Percentiles rank a stretch among this genome's conserved stretches.
Conservation (phyloP, 1,140 invertebrate species). For the Pogonognathellus flavescens region DNA sequence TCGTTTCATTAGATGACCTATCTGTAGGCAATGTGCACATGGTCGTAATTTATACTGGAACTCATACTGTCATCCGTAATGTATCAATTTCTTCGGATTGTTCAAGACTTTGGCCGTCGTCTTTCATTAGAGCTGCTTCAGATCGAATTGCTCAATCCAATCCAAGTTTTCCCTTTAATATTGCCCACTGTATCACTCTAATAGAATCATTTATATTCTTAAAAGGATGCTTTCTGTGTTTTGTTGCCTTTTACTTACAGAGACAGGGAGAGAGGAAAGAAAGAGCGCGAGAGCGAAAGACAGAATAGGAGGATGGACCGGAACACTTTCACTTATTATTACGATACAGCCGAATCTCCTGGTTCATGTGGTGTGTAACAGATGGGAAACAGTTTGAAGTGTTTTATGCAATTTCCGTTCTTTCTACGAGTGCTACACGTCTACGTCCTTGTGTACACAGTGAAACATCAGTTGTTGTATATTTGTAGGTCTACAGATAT, state of each 20-base stretch:
- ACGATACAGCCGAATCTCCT: slow-evolving; percentile 12
- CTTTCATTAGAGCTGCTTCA: slow-evolving; percentile 27
- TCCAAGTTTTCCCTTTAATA: background rate
- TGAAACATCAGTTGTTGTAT: background rate
- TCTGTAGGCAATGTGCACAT: slow-evolving; percentile 1
- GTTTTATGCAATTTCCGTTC: slow-evolving; percentile 38
- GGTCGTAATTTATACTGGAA: slow-evolving; percentile 26
- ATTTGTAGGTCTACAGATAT: background rate
- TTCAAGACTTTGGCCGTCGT: background rate
- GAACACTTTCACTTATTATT: slow-evolving; percentile 46
- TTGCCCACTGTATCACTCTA: background rate
- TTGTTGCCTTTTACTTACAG: slow-evolving; percentile 23
- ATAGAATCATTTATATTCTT: slow-evolving; percentile 49
- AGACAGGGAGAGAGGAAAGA: background rate
- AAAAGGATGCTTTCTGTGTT: slow-evolving; percentile 47
- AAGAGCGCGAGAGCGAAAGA: too few relatives aligned
- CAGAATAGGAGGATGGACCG: slow-evolving; percentile 21
- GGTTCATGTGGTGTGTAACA: slow-evolving; percentile 41
- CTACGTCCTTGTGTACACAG: background rate
- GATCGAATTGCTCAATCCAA: slow-evolving; percentile 30
- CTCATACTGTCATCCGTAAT: slow-evolving; percentile 34
- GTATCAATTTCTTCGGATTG: slow-evolving; percentile 24
- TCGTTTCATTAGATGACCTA: slow-evolving; percentile 7
- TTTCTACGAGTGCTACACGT: background rate
- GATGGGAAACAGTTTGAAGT: slow-evolving; percentile 44